These are phyloP conservation scores for Cichlasoma orientale DNA, from an alignment of 2,797 vertebrate genomes.

Conservation along the genomic window DNA sequence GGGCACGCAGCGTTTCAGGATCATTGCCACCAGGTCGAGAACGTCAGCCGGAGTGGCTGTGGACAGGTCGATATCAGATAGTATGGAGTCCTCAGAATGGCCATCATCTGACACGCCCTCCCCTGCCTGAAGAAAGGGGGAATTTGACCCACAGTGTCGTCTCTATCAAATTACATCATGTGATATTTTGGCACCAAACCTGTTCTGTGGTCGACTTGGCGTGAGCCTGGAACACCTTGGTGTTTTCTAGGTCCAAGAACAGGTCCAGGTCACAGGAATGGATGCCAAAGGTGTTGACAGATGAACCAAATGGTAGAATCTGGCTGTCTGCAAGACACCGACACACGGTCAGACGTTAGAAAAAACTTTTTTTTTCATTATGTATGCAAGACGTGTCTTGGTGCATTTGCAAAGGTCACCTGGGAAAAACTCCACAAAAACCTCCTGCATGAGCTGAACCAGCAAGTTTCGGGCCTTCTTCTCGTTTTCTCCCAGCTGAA, in stretches of 20 bases:
- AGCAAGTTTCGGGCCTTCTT: conserved; percentile 83
- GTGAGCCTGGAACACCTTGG: conserved; percentile 82
- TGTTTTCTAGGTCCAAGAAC: conserved; percentile 88
- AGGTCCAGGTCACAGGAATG: conserved; percentile 92
- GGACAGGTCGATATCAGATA: conserved; percentile 84
- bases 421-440: conserved; percentile 92
- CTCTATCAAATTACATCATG: neutral
- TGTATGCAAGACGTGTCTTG: no score
- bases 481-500: conserved; percentile 86
- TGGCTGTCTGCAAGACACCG: conserved; percentile 80
- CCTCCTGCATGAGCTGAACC: conserved; percentile 88
- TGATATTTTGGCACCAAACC: conserved; percentile 38
- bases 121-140: conserved; percentile 45
- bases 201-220: conserved; percentile 70
- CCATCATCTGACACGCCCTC: conserved; percentile 74
- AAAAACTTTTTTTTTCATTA: neutral
- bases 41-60: conserved; percentile 74
- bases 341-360: neutral
- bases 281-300: conserved; percentile 89
- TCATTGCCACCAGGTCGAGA: conserved; percentile 86
- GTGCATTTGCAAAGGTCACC: conserved; percentile 71
- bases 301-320: conserved; percentile 89
- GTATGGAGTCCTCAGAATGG: conserved; percentile 85
- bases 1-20: conserved; percentile 90
- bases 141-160: neutral